Conservation (phyloP, 2,888 invertebrate genomes). For the Macrosoma leucophasiata region DNA sequence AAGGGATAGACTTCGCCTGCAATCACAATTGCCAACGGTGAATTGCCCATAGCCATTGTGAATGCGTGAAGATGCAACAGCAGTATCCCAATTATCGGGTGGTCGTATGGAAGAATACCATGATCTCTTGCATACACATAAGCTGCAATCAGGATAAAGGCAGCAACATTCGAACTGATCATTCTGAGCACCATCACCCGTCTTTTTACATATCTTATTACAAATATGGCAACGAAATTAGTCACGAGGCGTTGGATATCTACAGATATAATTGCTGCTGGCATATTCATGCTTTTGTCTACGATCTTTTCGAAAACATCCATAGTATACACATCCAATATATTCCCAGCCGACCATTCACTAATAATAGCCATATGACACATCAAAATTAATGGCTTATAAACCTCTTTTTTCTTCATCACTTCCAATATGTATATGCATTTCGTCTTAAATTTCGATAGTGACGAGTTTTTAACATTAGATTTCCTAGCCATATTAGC, state of each 20-base stretch:
- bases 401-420: constrained; percentile 54
- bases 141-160: constrained; percentile 66
- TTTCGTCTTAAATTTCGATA: constrained; percentile 1
- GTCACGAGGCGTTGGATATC: constrained; percentile 75
- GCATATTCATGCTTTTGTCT: constrained; percentile 72
- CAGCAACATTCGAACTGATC: constrained; percentile 69
- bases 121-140: constrained; percentile 43
- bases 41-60: constrained; percentile 71
- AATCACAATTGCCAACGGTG: constrained; percentile 80
- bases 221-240: constrained; percentile 73
- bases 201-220: constrained; percentile 74
- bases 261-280: constrained; percentile 77
- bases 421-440: constrained; percentile 28
- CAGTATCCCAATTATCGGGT: constrained; percentile 55
- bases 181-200: constrained; percentile 76
- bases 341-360: constrained; percentile 79
- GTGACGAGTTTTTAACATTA: neutral
- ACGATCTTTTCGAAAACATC: constrained; percentile 72
- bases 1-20: constrained; percentile 80
- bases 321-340: constrained; percentile 79
- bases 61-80: constrained; percentile 69
- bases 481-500: neutral
- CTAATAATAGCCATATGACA: constrained; percentile 77
- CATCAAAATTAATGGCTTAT: constrained; percentile 73
- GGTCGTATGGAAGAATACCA: constrained; percentile 34